Base-by-base conservation (phyloP, 2,113 vertebrate genomes). In the Pao palembangensis region DNA sequence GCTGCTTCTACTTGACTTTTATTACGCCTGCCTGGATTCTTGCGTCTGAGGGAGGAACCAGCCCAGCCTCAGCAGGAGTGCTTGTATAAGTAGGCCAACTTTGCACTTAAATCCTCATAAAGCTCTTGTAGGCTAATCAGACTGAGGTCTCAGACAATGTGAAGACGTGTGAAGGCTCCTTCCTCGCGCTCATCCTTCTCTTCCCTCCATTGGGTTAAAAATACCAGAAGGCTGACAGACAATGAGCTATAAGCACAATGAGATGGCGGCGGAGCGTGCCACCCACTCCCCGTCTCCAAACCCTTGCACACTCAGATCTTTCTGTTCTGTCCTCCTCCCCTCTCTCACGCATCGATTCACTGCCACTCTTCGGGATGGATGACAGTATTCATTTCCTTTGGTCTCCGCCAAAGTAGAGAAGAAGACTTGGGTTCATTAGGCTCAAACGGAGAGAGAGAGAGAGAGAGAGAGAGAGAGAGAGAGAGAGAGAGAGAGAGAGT, bases 191-290 rank as follows among this genome's bases (percentile, higher is more conserved):
- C 52, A 51, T 41, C 42, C 49, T 25, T 67, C 51, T 50, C 54
- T 54, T 67, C 47, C 48, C 49, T 71, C 23, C 21, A 14, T 43
- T 50, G n/a, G 67, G 74, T 82, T 86, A 84, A 75, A 84, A 80
- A 84, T 82, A 82, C 53, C 76, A 67, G 16, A 20, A 17, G 38
- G 46, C 69, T 78, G 79, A 68, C 70, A 81, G 78, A 86, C 81
- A 78, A 71, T 74, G 54, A 76, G 73, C 76, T 61, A 63, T 28
- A 66, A 73, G 61, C 71, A 81, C 76, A 78, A 76, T 76, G 74
- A 76, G 68, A 53, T 41, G 18, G 70, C 64, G 78, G 63, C 73
- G 51, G 61, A 62, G 54, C 23, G 53, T 4, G 56, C 76, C 80
- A 56, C 83, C 81, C 74, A 78, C 69, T 73, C 67, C 19, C 66